These are phyloP conservation scores for Sipha flava DNA, from an alignment of 1,140 invertebrate species.

Conservation along the genomic window DNA sequence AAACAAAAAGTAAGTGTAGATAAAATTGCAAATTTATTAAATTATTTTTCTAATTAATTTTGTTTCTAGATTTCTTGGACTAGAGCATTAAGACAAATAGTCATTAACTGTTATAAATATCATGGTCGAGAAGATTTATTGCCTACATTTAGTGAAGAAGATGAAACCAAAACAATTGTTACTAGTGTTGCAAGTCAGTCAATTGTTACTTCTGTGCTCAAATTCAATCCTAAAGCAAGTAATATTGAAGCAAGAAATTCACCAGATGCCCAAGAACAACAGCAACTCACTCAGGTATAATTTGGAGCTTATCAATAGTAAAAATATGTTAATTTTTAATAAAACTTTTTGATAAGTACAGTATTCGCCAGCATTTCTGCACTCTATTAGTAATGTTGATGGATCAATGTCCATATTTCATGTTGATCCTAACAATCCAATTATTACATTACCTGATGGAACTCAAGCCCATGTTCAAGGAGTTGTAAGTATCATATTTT, in stretches of 20 bases:
- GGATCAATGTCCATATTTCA: constrained; percentile 93
- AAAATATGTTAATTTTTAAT: not conserved
- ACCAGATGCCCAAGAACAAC: constrained; percentile 26
- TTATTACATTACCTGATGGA: constrained; percentile 90
- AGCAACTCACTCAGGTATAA: constrained; percentile 4
- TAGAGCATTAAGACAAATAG: constrained; percentile 91
- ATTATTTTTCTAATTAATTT: not conserved
- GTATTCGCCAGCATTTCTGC: constrained; percentile 83
- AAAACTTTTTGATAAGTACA: constrained; percentile 49
- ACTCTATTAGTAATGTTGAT: constrained; percentile 93
- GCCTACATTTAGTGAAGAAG: constrained; percentile 87
- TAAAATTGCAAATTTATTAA: not conserved
- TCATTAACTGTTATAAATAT: constrained; percentile 97
- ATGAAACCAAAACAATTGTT: constrained; percentile 54
- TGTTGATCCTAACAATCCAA: constrained; percentile 87
- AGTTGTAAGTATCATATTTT: constrained; percentile 70
- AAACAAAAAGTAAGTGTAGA: constrained; percentile 81
- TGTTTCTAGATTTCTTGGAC: constrained; percentile 88
- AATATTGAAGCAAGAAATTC: constrained; percentile 2
- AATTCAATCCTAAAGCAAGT: constrained; percentile 19
- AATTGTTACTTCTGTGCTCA: constrained; percentile 25
- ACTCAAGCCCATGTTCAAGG: constrained; percentile 89
- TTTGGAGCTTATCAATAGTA: not conserved
- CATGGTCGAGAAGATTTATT: constrained; percentile 92
- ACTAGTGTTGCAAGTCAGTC: constrained; percentile 28